phyloP scores from a whole-genome alignment of 1,140 invertebrate genomes.

The Bombus superbus region DNA sequence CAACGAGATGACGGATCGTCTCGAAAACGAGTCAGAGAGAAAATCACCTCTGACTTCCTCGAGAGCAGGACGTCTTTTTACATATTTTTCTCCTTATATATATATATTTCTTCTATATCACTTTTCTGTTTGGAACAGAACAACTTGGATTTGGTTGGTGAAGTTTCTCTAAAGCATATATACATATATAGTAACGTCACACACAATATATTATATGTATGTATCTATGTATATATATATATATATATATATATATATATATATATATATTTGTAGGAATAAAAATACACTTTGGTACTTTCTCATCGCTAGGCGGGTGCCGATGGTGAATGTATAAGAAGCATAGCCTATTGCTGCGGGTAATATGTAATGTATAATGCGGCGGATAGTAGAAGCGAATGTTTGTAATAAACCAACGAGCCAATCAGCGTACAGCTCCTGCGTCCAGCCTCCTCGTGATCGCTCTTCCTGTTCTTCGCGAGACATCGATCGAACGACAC shows the following conservation, averaged over 20 bases:
- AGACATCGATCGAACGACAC: slow-evolving; percentile 62
- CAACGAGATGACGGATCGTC: slow-evolving; percentile 4
- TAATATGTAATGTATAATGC: slow-evolving; percentile 78
- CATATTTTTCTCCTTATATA: not conserved
- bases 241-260: slow-evolving; percentile 17
- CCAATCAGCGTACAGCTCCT: slow-evolving; percentile 82
- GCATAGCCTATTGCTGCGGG: slow-evolving; percentile 81
- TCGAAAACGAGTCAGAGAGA: slow-evolving; percentile 8
- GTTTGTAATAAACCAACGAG: slow-evolving; percentile 82
- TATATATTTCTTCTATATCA: not conserved
- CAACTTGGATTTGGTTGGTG: not conserved
- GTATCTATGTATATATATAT: not conserved
- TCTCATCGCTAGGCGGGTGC: slow-evolving; percentile 79
- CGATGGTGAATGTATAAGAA: slow-evolving; percentile 76
- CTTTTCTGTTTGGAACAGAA: not conserved
- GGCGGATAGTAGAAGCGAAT: slow-evolving; percentile 81
- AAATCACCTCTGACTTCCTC: not conserved
- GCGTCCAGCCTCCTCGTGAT: slow-evolving; percentile 73
- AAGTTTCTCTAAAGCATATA: slow-evolving; percentile 11
- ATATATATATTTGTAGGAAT: slow-evolving; percentile 14
- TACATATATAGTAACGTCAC: slow-evolving; percentile 16
- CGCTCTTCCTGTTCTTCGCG: slow-evolving; percentile 57
- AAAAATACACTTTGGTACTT: slow-evolving; percentile 54
- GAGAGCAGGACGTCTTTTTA: not conserved
- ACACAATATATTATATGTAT: slow-evolving; percentile 14